Evolutionary conservation across 92 coral and sea anemone genomes (phyloP), one percentile per base, ranked within the genome.

Genomic region (Phymanthus crucifer): DNA sequence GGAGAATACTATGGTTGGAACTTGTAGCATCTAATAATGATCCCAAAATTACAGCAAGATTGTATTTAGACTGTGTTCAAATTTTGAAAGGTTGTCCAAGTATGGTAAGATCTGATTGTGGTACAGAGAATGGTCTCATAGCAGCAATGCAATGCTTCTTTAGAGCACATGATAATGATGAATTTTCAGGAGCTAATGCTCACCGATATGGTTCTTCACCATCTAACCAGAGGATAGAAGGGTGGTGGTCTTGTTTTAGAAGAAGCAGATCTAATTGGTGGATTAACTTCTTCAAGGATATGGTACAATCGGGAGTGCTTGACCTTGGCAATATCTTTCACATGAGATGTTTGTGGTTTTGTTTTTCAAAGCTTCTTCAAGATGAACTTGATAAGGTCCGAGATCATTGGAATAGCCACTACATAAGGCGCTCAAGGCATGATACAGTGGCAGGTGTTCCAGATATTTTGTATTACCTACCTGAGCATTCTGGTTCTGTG

Each of bases 361-460:
- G 77, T 34, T 72, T 38, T 72, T 40, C 83, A 64, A 70, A 58
- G 75, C 77, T 87, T 27, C 69, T 91, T 34, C 91, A 90, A 83
- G 74, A 76, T 64, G 91, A 90, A 73, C 91, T 90, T 48, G 86
- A 90, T 45, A 84, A 87, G 40, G 91, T 91, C 71, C 82, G 72
- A 70, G 85, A 76, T 57, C 91, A 90, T 46, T 90, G 91, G 94
- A 90, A 87, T 75, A 84, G 77, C 52, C 91, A 91, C 77, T 79
- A 80, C 75, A 91, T 87, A 36, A 84, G 91, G 24, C 45, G 66
- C 34, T 85, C 90, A 72, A 70, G 88, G 3, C 90, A 87, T 84
- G 91, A 78, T 69, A 79, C 94, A 74, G 83, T 91, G 56, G 74
- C 94, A 40, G 94, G 91, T 35, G 85, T 87, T 23, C 91, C 94